These are phyloP conservation scores for Neodiprion fabricii DNA, from an alignment of 1,140 invertebrate genomes.

Conservation along the genomic window DNA sequence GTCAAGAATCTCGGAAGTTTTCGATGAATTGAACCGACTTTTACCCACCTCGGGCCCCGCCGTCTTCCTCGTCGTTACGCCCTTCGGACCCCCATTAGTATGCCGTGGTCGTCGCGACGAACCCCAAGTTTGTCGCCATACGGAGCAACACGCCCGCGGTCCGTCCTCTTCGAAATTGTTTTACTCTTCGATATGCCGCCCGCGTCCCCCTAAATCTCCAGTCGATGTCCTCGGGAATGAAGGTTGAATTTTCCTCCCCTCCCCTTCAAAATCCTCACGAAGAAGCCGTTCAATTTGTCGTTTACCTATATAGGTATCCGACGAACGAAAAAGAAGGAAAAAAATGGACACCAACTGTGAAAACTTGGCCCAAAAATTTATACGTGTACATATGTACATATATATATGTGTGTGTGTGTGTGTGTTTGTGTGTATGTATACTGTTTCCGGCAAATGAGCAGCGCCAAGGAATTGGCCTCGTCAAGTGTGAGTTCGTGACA, in stretches of 20 bases:
- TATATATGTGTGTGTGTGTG: no score
- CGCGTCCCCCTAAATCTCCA: not conserved
- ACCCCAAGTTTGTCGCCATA: not conserved
- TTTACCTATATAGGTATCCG: no score
- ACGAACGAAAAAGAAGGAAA: not conserved
- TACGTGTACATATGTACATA: no score
- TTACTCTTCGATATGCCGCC: not conserved
- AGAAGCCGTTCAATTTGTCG: no score
- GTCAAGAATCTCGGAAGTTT: not conserved
- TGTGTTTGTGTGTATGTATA: no score
- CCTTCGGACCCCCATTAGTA: not conserved
- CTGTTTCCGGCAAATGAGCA: constrained; percentile 14
- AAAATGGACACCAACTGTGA: not conserved
- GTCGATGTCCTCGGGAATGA: not conserved
- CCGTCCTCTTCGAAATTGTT: constrained; percentile 2
- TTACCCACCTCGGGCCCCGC: not conserved
- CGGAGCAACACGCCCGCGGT: not conserved
- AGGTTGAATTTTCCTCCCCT: not conserved
- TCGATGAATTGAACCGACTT: not conserved
- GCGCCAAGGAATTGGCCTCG: constrained; percentile 51
- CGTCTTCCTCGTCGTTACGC: no score
- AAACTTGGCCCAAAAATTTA: no score
- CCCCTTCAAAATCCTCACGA: no score
- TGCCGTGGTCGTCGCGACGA: not conserved
- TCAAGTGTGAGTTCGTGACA: constrained; percentile 50